Evolutionary conservation across 1,140 invertebrate genomes (phyloP).

Genomic region (Steinernema feltiae): DNA sequence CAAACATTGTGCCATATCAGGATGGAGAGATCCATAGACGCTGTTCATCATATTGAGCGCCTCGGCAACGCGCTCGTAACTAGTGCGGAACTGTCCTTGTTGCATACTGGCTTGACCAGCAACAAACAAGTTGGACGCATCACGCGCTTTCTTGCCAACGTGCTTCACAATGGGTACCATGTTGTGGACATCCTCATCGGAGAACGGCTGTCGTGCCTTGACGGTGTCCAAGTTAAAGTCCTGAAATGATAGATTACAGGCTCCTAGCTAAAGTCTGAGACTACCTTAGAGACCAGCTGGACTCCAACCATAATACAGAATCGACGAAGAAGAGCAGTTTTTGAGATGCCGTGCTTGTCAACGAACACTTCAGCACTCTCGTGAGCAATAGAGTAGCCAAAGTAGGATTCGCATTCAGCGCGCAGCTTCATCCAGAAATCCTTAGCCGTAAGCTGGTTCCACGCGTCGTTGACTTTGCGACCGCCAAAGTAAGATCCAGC

Average conservation of each 20-base stretch:
- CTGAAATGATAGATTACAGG: too few relatives aligned
- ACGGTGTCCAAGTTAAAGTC: slow-evolving; percentile 83
- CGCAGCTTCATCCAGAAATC: slow-evolving; percentile 78
- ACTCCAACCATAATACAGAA: slow-evolving; percentile 80
- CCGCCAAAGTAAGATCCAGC: slow-evolving; percentile 72
- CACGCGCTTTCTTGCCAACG: slow-evolving; percentile 74
- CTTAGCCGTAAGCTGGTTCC: neutral
- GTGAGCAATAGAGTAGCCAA: slow-evolving; percentile 72
- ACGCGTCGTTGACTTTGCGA: slow-evolving; percentile 59
- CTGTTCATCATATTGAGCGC: slow-evolving; percentile 92
- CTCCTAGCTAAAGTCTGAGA: too few relatives aligned
- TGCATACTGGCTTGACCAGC: slow-evolving; percentile 94
- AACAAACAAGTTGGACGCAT: slow-evolving; percentile 95
- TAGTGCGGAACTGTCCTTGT: slow-evolving; percentile 85
- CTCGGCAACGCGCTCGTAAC: slow-evolving; percentile 92
- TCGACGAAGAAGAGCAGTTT: slow-evolving; percentile 75
- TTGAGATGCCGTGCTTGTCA: slow-evolving; percentile 75
- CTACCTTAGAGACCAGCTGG: slow-evolving; percentile 65
- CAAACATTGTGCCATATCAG: slow-evolving; percentile 90
- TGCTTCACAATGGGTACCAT: slow-evolving; percentile 96
- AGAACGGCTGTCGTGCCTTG: slow-evolving; percentile 79
- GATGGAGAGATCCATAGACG: slow-evolving; percentile 96
- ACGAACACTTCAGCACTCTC: slow-evolving; percentile 75
- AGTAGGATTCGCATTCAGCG: slow-evolving; percentile 74
- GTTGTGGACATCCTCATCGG: slow-evolving; percentile 88